phyloP scores from a whole-genome alignment of 2,113 vertebrate genomes.

The Periophthalmodon schlosseri region DNA sequence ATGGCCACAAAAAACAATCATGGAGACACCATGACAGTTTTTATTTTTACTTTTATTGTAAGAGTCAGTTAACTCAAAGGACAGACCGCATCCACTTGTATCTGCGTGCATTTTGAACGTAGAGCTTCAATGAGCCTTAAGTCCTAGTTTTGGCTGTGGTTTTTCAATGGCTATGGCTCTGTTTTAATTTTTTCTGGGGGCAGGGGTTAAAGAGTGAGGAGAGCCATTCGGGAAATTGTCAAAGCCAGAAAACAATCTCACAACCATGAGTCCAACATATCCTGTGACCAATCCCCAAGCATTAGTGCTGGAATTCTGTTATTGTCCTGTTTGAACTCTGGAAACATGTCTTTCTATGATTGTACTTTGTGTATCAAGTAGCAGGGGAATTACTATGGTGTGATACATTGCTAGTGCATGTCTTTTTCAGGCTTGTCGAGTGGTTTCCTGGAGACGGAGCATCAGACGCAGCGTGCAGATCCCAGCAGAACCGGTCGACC shows the following conservation, averaged over 20 bases:
- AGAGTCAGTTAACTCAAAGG: too few species aligned
- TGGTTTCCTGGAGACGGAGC: constrained; percentile 83
- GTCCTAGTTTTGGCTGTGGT: neutral
- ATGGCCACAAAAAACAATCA: too few species aligned
- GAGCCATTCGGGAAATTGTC: neutral
- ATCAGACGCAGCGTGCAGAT: constrained; percentile 72
- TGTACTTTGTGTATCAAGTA: too few species aligned
- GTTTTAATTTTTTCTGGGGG: neutral
- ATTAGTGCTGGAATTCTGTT: neutral
- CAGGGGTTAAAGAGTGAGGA: neutral
- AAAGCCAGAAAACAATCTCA: neutral
- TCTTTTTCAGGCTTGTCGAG: constrained; percentile 84
- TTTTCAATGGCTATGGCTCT: neutral
- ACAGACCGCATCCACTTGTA: too few species aligned
- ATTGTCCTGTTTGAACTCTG: neutral
- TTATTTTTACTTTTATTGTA: too few species aligned
- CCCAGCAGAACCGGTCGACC: constrained; percentile 71
- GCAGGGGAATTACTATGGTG: too few species aligned
- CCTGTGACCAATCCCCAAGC: neutral
- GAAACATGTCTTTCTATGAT: too few species aligned
- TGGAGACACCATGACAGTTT: too few species aligned
- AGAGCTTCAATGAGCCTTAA: neutral
- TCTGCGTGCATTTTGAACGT: too few species aligned
- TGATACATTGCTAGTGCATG: neutral
- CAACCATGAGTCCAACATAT: neutral